Percentiles rank a stretch among this genome's conserved stretches.
Evolutionary conservation across 2,113 vertebrate species (phyloP).

Genomic region (Cygnus buccinator): DNA sequence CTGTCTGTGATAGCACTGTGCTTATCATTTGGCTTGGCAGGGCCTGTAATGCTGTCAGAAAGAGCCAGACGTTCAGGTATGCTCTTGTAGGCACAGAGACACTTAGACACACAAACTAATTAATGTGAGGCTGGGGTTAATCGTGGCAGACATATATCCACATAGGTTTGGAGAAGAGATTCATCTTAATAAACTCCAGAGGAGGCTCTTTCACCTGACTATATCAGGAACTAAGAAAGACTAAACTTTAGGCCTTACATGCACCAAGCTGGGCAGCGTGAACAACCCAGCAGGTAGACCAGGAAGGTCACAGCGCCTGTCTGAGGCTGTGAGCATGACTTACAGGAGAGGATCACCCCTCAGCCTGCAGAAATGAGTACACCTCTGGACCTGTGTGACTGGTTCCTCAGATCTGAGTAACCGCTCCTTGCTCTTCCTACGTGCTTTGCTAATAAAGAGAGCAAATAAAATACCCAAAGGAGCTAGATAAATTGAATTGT

Average conservation of each 20-base stretch:
- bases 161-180: background rate
- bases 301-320: background rate
- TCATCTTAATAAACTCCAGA: background rate
- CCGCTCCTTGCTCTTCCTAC: background rate
- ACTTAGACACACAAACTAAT: background rate
- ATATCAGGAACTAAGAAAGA: background rate
- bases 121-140: background rate
- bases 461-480: background rate
- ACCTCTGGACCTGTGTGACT: background rate
- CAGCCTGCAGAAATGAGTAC: background rate
- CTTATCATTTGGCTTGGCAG: background rate
- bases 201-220: background rate
- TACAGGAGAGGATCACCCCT: background rate
- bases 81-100: background rate
- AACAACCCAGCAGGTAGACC: background rate
- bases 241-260: background rate
- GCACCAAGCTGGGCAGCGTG: background rate
- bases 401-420: background rate
- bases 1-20: background rate
- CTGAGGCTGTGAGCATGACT: background rate
- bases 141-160: background rate
- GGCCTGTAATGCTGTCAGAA: background rate
- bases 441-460: background rate
- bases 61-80: background rate
- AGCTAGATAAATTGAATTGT: background rate